phyloP scores from a whole-genome alignment of 2,888 invertebrate species.

The Leucophora obtusa region DNA sequence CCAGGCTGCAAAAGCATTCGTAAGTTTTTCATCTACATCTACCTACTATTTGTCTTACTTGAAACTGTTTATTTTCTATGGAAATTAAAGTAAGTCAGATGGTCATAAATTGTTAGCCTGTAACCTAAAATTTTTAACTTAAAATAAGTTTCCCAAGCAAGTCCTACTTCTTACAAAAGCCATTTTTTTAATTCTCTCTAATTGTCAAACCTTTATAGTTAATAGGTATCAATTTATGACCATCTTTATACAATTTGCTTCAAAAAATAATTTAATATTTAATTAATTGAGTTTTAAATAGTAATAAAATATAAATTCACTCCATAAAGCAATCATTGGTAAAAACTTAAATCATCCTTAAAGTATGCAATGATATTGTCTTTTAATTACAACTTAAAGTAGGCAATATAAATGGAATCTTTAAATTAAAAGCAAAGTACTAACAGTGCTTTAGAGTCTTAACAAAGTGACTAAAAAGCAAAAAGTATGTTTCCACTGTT shows the following conservation, averaged over 20 bases:
- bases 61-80: not conserved
- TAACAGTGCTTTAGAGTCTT: no score
- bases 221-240: no score
- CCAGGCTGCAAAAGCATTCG: not conserved
- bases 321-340: not conserved
- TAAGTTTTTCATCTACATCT: no score
- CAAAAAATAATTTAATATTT: conserved; percentile 14
- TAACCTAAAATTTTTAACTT: no score
- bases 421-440: no score
- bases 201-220: no score
- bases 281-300: conserved; percentile 13
- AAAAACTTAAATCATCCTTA: not conserved
- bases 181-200: no score
- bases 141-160: no score
- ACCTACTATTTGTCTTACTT: not conserved
- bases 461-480: no score
- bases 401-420: not conserved
- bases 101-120: no score
- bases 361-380: not conserved
- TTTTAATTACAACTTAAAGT: conserved; percentile 3
- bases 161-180: no score
- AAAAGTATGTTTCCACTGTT: no score
- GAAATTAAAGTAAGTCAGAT: not conserved
- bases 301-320: not conserved
- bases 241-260: not conserved